Evolutionary conservation across 2,113 vertebrate genomes (phyloP).

Genomic region (Nerophis lumbriciformis): DNA sequence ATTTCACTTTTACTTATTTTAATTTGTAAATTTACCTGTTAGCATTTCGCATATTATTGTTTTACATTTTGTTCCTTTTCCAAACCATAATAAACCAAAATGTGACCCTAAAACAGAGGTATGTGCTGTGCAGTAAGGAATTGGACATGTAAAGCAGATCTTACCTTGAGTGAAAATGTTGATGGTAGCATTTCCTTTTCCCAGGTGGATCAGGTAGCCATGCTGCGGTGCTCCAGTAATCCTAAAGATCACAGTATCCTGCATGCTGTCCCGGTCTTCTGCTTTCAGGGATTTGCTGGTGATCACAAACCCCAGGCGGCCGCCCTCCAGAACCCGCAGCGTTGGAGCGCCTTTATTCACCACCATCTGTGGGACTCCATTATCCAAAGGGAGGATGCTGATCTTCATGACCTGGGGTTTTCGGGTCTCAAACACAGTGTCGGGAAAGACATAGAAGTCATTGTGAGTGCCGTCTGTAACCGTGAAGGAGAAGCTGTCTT

Average conservation of each 20-base stretch:
- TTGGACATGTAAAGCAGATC: slow-evolving; percentile 12
- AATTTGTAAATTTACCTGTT: too few relatives aligned
- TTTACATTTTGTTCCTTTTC: too few relatives aligned
- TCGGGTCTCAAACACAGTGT: slow-evolving; percentile 84
- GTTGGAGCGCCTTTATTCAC: slow-evolving; percentile 86
- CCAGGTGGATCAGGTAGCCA: slow-evolving; percentile 85
- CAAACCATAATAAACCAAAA: too few relatives aligned
- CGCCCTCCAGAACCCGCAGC: slow-evolving; percentile 76
- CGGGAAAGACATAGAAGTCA: slow-evolving; percentile 91
- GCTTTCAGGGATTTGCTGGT: slow-evolving; percentile 86
- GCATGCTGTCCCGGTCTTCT: slow-evolving; percentile 84
- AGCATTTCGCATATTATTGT: too few relatives aligned
- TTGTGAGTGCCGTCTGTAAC: slow-evolving; percentile 91
- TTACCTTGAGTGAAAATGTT: slow-evolving; percentile 90
- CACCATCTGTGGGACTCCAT: slow-evolving; percentile 80
- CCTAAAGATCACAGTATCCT: slow-evolving; percentile 74
- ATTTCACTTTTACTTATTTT: too few relatives aligned
- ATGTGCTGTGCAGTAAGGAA: background rate
- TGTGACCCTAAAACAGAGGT: too few relatives aligned
- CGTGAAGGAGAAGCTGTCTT: slow-evolving; percentile 91
- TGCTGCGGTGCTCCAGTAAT: slow-evolving; percentile 77
- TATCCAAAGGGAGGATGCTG: slow-evolving; percentile 78
- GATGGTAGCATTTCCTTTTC: slow-evolving; percentile 86
- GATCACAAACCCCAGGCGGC: slow-evolving; percentile 83
- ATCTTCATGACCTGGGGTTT: slow-evolving; percentile 89